A percentile compares a stretch with the other conserved stretches of the same genome.
phyloP scores from a whole-genome alignment of 1,140 invertebrate species.

The Agrypnia vestita region DNA sequence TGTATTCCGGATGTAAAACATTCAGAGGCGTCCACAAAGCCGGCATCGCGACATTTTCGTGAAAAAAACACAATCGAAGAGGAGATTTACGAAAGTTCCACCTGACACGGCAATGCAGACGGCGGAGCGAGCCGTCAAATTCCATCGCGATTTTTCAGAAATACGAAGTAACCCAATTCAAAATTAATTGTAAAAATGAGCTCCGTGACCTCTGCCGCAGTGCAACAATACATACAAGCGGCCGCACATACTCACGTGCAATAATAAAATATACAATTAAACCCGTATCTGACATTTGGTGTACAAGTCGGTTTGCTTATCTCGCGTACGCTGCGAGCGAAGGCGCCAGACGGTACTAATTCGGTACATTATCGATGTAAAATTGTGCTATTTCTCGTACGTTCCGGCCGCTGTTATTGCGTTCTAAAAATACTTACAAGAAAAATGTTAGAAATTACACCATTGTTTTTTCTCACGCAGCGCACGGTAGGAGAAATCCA shows the following conservation, averaged over 20 bases:
- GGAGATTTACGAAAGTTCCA: conserved; percentile 19
- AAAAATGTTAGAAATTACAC: conserved; percentile 74
- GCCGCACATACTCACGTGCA: conserved; percentile 71
- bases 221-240: conserved; percentile 66
- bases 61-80: conserved; percentile 28
- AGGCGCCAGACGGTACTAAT: conserved; percentile 22
- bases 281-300: conserved; percentile 65
- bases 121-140: conserved; percentile 32
- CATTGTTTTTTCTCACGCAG: conserved; percentile 70
- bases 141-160: neutral
- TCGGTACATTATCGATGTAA: conserved; percentile 63
- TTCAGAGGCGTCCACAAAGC: conserved; percentile 5
- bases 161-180: neutral
- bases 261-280: conserved; percentile 69
- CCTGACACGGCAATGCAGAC: conserved; percentile 32
- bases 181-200: conserved; percentile 31
- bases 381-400: conserved; percentile 64
- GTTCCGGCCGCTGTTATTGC: conserved; percentile 67
- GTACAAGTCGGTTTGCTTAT: conserved; percentile 63
- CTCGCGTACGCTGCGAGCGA: conserved; percentile 57
- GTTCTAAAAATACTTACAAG: conserved; percentile 74
- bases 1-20: conserved; percentile 13
- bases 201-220: conserved; percentile 48
- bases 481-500: conserved; percentile 44
- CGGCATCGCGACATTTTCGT: conserved; percentile 28